These are phyloP conservation scores for Ips typographus DNA, from an alignment of 1,140 invertebrate species.

Conservation along the genomic window DNA sequence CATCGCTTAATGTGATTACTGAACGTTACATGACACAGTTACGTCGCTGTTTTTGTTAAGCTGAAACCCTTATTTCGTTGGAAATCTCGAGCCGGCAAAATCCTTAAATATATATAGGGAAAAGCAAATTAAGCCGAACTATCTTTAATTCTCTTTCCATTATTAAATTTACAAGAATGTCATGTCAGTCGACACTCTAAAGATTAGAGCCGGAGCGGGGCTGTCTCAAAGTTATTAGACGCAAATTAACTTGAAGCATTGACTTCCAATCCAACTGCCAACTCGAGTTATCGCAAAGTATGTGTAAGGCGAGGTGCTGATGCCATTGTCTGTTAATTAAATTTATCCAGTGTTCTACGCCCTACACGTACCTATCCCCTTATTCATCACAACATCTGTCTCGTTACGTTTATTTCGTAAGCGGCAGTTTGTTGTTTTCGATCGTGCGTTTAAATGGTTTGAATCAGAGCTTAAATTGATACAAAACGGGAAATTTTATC, in stretches of 20 bases:
- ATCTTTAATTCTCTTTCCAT: constrained; percentile 28
- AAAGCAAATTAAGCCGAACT: constrained; percentile 17
- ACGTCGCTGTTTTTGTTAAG: no score
- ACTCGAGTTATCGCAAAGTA: constrained; percentile 37
- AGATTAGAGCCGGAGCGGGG: constrained; percentile 23
- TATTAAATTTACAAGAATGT: constrained; percentile 34
- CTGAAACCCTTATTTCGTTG: no score
- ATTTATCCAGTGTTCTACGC: constrained; percentile 33
- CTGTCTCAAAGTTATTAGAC: constrained; percentile 35
- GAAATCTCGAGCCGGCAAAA: not conserved
- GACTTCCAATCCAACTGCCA: constrained; percentile 35
- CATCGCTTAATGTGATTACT: no score
- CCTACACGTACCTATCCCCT: constrained; percentile 21
- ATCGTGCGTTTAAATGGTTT: not conserved
- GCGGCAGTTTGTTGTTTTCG: not conserved
- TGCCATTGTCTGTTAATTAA: constrained; percentile 38
- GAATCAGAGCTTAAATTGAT: no score
- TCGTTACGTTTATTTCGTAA: constrained; percentile 16
- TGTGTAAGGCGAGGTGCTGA: constrained; percentile 35
- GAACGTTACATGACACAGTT: no score
- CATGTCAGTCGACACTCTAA: constrained; percentile 30
- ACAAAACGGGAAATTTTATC: not conserved
- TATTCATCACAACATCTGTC: constrained; percentile 22
- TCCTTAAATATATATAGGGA: constrained; percentile 2
- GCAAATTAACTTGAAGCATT: constrained; percentile 38